phyloP scores from a whole-genome alignment of 1,140 invertebrate genomes.

The Trichonephila clavipes region DNA sequence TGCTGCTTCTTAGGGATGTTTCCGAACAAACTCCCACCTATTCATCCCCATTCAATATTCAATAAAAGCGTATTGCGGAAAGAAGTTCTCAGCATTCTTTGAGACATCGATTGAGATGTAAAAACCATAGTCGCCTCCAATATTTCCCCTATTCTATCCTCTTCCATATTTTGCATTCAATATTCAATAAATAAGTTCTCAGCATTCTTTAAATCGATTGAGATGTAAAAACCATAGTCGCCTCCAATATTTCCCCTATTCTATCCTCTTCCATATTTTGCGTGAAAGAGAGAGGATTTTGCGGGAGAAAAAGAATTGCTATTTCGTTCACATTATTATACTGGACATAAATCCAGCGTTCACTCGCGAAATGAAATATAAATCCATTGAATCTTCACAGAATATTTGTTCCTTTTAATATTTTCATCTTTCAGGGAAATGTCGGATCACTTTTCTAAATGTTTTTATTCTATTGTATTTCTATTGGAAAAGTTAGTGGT shows the following conservation, averaged over 20 bases:
- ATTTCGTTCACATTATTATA: conserved; percentile 15
- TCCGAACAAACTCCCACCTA: background rate
- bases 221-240: conserved; percentile 19
- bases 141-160: background rate
- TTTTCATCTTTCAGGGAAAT: background rate
- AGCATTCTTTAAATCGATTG: conserved; percentile 25
- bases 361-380: background rate
- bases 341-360: conserved; percentile 24
- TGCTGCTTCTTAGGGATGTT: background rate
- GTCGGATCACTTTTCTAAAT: too few species aligned
- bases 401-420: background rate
- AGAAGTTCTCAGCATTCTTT: conserved; percentile 9
- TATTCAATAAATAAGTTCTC: conserved; percentile 29
- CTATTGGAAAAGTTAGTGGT: too few species aligned
- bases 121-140: background rate
- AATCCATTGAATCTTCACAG: background rate
- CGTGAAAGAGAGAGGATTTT: background rate
- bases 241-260: background rate
- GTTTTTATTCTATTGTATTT: too few species aligned
- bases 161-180: background rate
- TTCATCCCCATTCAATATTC: conserved; percentile 33
- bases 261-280: background rate
- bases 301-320: background rate
- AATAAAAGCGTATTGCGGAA: conserved; percentile 35
- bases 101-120: conserved; percentile 26